phyloP scores from a whole-genome alignment of 2,113 vertebrate species.

The Trematocara unimaculatum region DNA sequence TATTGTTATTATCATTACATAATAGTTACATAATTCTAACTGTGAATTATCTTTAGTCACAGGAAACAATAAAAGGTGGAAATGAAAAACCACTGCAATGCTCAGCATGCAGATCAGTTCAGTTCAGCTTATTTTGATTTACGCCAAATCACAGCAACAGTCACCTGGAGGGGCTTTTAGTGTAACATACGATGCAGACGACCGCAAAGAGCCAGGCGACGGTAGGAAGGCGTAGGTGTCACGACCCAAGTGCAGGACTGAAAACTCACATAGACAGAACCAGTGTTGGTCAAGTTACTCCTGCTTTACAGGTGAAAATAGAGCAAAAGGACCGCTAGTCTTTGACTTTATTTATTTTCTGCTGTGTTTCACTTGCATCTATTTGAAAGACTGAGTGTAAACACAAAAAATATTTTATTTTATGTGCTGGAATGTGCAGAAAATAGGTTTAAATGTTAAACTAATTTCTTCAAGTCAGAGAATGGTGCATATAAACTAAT shows the following conservation, averaged over 20 bases:
- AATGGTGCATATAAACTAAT: no score
- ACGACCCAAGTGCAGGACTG: not conserved
- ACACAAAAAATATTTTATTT: no score
- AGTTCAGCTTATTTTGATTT: not conserved
- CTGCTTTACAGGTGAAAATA: no score
- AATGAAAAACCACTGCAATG: not conserved
- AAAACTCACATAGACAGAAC: not conserved
- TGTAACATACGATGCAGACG: fast-evolving
- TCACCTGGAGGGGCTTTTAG: not conserved
- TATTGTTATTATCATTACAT: not conserved
- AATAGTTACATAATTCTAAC: not conserved
- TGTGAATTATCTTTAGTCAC: not conserved
- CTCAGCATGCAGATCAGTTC: not conserved
- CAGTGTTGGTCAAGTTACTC: no score
- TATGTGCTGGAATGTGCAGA: no score
- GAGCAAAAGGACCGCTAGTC: no score
- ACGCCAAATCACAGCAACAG: not conserved
- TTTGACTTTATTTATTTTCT: no score
- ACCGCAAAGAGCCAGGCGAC: not conserved
- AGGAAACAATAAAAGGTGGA: not conserved
- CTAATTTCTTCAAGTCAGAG: no score
- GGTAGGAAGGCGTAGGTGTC: not conserved
- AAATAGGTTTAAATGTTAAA: no score
- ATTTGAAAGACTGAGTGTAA: no score
- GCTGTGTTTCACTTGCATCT: no score